Evolutionary conservation across 1,140 invertebrate genomes (phyloP).

Genomic region (Drosophila willistoni): DNA sequence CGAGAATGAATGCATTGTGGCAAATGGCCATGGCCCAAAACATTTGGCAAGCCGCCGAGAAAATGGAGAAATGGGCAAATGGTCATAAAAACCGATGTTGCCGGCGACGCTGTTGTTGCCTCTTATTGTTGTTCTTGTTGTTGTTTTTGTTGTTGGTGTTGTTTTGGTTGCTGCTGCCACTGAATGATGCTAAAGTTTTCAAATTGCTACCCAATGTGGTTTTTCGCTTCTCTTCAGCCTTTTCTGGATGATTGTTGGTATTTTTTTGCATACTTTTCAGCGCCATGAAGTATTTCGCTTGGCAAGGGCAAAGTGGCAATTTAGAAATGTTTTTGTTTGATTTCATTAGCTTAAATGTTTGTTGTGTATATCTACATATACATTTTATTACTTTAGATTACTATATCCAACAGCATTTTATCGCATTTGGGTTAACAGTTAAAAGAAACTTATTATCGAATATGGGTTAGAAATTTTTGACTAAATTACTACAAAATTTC

Average conservation of each 20-base stretch:
- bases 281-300: not conserved
- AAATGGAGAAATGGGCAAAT: slow-evolving; percentile 46
- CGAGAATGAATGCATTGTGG: slow-evolving; percentile 47
- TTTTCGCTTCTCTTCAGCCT: slow-evolving; percentile 24
- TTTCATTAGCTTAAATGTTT: slow-evolving; percentile 55
- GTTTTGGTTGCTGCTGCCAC: slow-evolving; percentile 4
- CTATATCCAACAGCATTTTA: not conserved
- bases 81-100: slow-evolving; percentile 53
- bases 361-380: not conserved
- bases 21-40: slow-evolving; percentile 62
- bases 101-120: not conserved
- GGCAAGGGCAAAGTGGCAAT: slow-evolving; percentile 34
- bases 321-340: slow-evolving; percentile 57
- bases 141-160: not conserved
- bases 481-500: not conserved
- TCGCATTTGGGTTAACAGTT: not conserved
- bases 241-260: slow-evolving; percentile 17
- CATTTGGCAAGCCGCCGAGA: slow-evolving; percentile 57
- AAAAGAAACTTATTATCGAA: not conserved
- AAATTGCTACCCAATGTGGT: slow-evolving; percentile 49
- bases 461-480: not conserved
- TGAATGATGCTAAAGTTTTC: slow-evolving; percentile 56
- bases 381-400: slow-evolving; percentile 4
- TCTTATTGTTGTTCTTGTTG: no score
- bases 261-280: slow-evolving; percentile 37